Conservation (phyloP, 2,113 vertebrate genomes). For the Opisthocomus hoazin region DNA sequence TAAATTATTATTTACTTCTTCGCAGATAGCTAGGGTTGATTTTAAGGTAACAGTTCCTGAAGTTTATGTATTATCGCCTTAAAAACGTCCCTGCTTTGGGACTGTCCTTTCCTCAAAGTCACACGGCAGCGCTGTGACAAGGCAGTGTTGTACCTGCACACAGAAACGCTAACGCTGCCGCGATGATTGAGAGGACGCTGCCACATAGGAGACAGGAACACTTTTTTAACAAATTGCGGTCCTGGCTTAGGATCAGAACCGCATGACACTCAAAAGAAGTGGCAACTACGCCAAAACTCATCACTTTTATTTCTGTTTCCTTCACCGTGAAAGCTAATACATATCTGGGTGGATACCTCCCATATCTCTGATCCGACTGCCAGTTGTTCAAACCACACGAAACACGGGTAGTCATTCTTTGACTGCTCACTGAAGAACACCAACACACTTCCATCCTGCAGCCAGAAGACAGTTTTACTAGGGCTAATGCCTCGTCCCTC, state of each 20-base stretch:
- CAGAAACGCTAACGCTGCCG: background rate
- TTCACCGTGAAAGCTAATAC: background rate
- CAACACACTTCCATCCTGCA: background rate
- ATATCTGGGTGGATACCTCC: background rate
- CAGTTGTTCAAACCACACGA: background rate
- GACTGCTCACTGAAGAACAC: background rate
- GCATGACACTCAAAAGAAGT: background rate
- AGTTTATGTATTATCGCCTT: background rate
- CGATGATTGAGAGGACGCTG: background rate
- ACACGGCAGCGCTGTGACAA: background rate
- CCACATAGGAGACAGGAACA: background rate
- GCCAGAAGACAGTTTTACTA: background rate
- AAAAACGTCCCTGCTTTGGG: background rate
- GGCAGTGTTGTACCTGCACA: background rate
- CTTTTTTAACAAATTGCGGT: slow-evolving; percentile 14
- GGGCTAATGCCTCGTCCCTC: background rate
- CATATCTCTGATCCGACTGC: background rate
- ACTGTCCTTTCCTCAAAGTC: slow-evolving; percentile 12
- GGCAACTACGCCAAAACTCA: background rate
- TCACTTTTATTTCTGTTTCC: background rate
- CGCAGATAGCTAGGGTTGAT: background rate
- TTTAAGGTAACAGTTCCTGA: background rate
- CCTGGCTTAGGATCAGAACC: background rate
- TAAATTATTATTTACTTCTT: background rate
- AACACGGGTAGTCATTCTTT: background rate